Conservation (phyloP, 2,888 invertebrate genomes). For the Sphinx pinastri region DNA sequence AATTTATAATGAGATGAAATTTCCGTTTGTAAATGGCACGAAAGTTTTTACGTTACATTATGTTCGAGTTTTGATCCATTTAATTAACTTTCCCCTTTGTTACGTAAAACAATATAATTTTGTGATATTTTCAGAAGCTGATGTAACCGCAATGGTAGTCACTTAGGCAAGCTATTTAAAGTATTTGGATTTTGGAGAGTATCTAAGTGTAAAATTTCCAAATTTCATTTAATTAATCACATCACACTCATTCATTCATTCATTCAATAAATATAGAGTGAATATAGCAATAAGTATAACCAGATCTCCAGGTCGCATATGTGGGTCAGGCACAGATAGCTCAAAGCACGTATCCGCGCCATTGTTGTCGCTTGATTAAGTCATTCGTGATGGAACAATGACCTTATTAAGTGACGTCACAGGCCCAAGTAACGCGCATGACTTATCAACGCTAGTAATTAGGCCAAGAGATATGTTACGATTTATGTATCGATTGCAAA, state of each 20-base stretch:
- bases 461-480: not conserved
- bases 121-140: no score
- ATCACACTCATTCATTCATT: no score
- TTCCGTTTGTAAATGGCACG: conserved; percentile 13
- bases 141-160: no score
- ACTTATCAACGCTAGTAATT: conserved; percentile 21
- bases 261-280: no score
- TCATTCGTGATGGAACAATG: conserved; percentile 31
- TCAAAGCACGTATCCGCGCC: conserved; percentile 23
- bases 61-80: not conserved
- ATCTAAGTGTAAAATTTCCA: no score
- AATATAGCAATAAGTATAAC: not conserved
- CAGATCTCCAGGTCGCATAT: conserved; percentile 6
- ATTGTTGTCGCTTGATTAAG: conserved; percentile 30
- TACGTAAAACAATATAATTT: not conserved
- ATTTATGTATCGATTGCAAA: not conserved
- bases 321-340: conserved; percentile 21
- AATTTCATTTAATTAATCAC: no score
- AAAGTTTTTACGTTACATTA: not conserved
- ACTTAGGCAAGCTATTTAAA: no score
- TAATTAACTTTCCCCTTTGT: not conserved
- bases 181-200: no score
- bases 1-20: conserved; percentile 20
- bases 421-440: conserved; percentile 16
- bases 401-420: conserved; percentile 31